A percentile compares a stretch with the other conserved stretches of the same genome.
These are phyloP conservation scores for Philopotamus ludificatus DNA, from an alignment of 1,140 invertebrate species.

Conservation along the genomic window DNA sequence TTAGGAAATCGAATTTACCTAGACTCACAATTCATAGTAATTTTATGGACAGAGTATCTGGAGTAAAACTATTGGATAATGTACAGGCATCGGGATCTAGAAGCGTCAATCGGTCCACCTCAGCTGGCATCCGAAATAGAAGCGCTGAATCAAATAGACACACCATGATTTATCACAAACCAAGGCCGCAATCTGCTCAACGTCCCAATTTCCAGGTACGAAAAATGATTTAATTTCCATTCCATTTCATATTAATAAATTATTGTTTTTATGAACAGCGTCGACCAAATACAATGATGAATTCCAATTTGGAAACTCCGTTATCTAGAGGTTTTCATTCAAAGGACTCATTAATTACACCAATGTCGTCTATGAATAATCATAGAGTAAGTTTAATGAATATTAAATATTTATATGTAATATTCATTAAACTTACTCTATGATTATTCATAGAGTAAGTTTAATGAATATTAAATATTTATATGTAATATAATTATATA, in stretches of 20 bases:
- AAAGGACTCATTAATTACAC: too few species aligned
- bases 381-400: too few species aligned
- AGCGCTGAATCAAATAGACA: constrained; percentile 30
- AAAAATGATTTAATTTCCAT: neutral
- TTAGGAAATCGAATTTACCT: too few species aligned
- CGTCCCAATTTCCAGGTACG: constrained; percentile 20
- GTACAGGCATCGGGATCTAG: neutral
- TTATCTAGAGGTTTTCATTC: too few species aligned
- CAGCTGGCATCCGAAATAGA: constrained; percentile 9
- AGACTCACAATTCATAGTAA: too few species aligned
- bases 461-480: too few species aligned
- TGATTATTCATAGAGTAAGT: too few species aligned
- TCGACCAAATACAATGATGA: neutral
- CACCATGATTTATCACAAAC: constrained; percentile 1
- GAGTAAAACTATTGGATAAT: constrained; percentile 26
- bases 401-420: too few species aligned
- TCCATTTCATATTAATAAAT: neutral
- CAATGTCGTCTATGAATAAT: too few species aligned
- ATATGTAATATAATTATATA: too few species aligned
- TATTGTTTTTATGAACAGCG: constrained; percentile 20
- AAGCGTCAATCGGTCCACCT: neutral
- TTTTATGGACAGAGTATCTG: constrained; percentile 37
- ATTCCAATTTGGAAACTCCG: constrained; percentile 13
- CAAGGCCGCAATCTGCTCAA: constrained; percentile 22
- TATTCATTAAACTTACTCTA: too few species aligned